phyloP scores from a whole-genome alignment of 2,888 invertebrate genomes.

The Mythimna vitellina region DNA sequence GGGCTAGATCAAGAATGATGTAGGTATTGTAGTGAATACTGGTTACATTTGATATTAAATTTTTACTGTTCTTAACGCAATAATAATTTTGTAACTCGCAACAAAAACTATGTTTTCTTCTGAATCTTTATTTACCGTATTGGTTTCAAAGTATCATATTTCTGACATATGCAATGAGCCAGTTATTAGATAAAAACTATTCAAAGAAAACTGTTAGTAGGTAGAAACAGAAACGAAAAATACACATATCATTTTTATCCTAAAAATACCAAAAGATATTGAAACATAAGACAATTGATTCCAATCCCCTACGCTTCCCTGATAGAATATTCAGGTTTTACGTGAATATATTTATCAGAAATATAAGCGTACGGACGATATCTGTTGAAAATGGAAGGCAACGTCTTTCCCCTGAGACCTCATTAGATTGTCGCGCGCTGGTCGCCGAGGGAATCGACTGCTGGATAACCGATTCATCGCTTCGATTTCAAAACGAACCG shows the following conservation, averaged over 20 bases:
- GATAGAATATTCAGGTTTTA: slow-evolving; percentile 68
- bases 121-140: neutral
- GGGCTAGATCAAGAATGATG: neutral
- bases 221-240: slow-evolving; percentile 36
- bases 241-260: slow-evolving; percentile 51
- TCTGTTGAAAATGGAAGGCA: slow-evolving; percentile 72
- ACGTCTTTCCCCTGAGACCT: slow-evolving; percentile 74
- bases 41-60: neutral
- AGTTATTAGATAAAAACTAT: neutral
- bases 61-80: neutral
- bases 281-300: slow-evolving; percentile 67
- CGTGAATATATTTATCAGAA: slow-evolving; percentile 66
- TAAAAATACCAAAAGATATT: slow-evolving; percentile 58
- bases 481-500: slow-evolving; percentile 72
- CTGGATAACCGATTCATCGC: slow-evolving; percentile 71
- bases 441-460: slow-evolving; percentile 63
- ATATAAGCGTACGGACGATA: slow-evolving; percentile 67
- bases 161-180: too few relatives aligned
- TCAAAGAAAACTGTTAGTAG: neutral
- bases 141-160: neutral
- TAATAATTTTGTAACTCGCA: neutral
- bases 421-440: slow-evolving; percentile 77
- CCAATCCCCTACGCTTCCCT: slow-evolving; percentile 59
- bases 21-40: neutral
- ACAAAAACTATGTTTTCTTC: neutral